Evolutionary conservation across 2,888 invertebrate genomes (phyloP), one percentile per base, ranked within the genome.

Genomic region (Mythimna albipuncta): DNA sequence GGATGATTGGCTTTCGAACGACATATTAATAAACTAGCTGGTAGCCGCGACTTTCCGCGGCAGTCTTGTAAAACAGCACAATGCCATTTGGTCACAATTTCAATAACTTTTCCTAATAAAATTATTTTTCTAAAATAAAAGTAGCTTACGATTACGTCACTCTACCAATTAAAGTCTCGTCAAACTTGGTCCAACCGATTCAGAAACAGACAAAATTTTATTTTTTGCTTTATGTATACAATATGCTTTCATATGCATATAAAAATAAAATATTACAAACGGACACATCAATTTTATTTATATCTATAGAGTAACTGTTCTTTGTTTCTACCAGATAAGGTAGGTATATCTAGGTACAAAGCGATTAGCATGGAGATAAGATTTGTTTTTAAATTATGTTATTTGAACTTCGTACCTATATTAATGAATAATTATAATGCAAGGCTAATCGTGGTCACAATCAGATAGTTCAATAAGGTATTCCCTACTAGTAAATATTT

Each of bases 281-380:
- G 35, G 32, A 64, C 57, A 44, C 21, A 41, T 19, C 11, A 41
- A 13, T 13, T 47, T 16, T 47, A 47, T 47, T 13, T 47, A 47
- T 47, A 44, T 11, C 0, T 11, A 10, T 41, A 11, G 11, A 16
- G 13, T 16, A 47, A 47, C 16, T 16, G 19, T 47, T 47, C 16
- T 47, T 47, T 6, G 13, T 44, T 13, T 21, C 16, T 11, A 65
- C 9, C 19, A 19, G 47, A 54, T 68, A 59, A 52, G 19, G 19
- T 26, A 19, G 6, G 7, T 44, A 47, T 67, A 66, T 54, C n/a
- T 66, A n/a, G 35, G 16, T 47, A 61, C 61, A 41, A 62, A 26
- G 21, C 21, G 47, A 71, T 55, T n/a, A 62, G 5, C 26, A 21
- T 50, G 2, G 26, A 62, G 75, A 62, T 75, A 57, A 75, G 26